Conservation (phyloP, 2,888 invertebrate genomes). For the Diarsia mendica region DNA sequence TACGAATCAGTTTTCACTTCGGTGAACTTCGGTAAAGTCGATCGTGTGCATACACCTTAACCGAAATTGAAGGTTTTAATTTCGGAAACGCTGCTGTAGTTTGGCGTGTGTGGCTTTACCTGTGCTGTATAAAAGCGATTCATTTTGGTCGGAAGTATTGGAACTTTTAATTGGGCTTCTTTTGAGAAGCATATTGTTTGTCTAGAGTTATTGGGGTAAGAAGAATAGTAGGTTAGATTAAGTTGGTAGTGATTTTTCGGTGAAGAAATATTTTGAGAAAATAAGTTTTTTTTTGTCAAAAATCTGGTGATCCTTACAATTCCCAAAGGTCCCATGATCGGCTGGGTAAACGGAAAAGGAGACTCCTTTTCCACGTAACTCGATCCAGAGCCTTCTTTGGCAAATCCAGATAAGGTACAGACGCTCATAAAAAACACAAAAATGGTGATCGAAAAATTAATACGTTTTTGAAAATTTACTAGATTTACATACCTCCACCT, state of each 20-base stretch:
- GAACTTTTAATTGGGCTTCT: constrained; percentile 58
- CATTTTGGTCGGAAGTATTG: constrained; percentile 53
- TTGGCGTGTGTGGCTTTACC: constrained; percentile 48
- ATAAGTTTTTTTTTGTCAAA: background rate
- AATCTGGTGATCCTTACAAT: background rate
- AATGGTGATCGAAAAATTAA: too few relatives aligned
- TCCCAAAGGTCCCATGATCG: background rate
- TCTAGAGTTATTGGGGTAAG: background rate
- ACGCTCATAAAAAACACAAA: background rate
- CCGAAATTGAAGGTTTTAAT: constrained; percentile 45
- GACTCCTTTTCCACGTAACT: background rate
- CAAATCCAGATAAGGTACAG: background rate
- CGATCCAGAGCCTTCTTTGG: background rate
- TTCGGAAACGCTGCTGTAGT: constrained; percentile 34
- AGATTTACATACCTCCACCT: background rate
- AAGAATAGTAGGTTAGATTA: background rate
- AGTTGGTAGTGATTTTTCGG: background rate
- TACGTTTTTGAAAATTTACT: too few relatives aligned
- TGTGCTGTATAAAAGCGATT: constrained; percentile 27
- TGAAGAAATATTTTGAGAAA: background rate
- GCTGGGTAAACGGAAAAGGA: background rate
- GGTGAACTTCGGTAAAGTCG: background rate
- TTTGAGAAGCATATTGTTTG: constrained; percentile 24
- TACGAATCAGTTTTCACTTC: background rate
- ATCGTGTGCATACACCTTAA: constrained; percentile 20